Percentiles rank a stretch among this genome's conserved stretches.
Conservation (phyloP, 2,797 vertebrate genomes). For the Gymnothorax javanicus region DNA sequence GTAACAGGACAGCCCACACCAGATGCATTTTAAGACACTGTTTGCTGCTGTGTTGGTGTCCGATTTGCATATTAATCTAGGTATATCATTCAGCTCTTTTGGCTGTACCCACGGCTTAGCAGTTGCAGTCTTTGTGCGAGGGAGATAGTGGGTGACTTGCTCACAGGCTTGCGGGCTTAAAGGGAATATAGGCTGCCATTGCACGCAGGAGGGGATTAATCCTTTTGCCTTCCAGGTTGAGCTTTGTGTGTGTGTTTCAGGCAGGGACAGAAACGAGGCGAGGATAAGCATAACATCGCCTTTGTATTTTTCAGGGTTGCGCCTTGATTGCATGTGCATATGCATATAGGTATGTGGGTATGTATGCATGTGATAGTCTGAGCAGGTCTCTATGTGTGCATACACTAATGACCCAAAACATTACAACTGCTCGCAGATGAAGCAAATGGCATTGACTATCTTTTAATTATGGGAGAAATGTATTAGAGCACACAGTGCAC, state of each 20-base stretch:
- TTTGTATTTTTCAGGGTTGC: neutral
- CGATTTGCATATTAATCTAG: neutral
- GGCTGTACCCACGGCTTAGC: neutral
- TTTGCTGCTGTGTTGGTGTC: neutral
- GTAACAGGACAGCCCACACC: neutral
- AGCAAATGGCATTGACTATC: no score
- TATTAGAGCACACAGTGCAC: no score
- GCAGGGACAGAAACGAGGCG: neutral
- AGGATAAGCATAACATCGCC: neutral
- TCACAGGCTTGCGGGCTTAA: neutral
- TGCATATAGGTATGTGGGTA: neutral
- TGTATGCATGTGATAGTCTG: neutral
- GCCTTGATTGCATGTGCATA: neutral
- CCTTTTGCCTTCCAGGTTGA: neutral
- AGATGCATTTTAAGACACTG: neutral
- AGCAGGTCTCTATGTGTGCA: no score
- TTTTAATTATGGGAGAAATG: no score
- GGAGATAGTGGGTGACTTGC: neutral
- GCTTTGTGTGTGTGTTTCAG: neutral
- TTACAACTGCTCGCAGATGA: no score
- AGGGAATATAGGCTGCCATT: neutral
- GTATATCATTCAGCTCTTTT: neutral
- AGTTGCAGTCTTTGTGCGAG: neutral
- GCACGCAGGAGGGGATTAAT: neutral
- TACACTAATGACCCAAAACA: no score